phyloP scores from a whole-genome alignment of 2,888 invertebrate species.

The Cheilosia urbana region DNA sequence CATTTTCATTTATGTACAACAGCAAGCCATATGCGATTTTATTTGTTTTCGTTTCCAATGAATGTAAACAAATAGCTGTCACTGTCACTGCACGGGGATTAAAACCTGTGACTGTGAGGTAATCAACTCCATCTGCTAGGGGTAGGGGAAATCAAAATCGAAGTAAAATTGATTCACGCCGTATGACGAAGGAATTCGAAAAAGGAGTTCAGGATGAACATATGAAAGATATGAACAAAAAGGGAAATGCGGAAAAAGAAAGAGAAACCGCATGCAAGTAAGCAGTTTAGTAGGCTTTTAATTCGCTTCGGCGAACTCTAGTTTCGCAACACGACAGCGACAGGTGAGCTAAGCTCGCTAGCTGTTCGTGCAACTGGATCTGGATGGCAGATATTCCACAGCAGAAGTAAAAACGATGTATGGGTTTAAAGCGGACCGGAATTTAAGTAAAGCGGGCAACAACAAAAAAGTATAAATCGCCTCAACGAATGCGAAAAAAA shows the following conservation, averaged over 20 bases:
- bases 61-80: conserved; percentile 22
- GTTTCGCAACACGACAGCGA: conserved; percentile 21
- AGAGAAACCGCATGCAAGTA: conserved; percentile 10
- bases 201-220: conserved; percentile 22
- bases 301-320: conserved; percentile 43
- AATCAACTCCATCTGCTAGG: conserved; percentile 14
- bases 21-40: conserved; percentile 1
- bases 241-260: conserved; percentile 54
- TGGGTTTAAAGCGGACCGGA: conserved; percentile 32
- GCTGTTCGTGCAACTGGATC: conserved; percentile 13
- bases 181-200: conserved; percentile 13
- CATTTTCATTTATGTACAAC: conserved; percentile 7
- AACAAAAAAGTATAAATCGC: background rate
- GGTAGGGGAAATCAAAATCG: background rate
- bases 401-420: conserved; percentile 14
- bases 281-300: conserved; percentile 54
- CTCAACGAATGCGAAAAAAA: conserved; percentile 16
- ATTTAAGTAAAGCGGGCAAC: conserved; percentile 2
- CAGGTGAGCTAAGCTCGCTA: conserved; percentile 46
- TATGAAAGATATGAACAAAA: background rate
- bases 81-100: background rate
- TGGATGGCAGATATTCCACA: conserved; percentile 41
- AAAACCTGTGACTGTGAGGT: conserved; percentile 10
- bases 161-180: conserved; percentile 40
- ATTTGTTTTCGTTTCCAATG: conserved; percentile 3